Evolutionary conservation across 2,888 invertebrate species (phyloP).

Genomic region (Pyrocoelia pectoralis): DNA sequence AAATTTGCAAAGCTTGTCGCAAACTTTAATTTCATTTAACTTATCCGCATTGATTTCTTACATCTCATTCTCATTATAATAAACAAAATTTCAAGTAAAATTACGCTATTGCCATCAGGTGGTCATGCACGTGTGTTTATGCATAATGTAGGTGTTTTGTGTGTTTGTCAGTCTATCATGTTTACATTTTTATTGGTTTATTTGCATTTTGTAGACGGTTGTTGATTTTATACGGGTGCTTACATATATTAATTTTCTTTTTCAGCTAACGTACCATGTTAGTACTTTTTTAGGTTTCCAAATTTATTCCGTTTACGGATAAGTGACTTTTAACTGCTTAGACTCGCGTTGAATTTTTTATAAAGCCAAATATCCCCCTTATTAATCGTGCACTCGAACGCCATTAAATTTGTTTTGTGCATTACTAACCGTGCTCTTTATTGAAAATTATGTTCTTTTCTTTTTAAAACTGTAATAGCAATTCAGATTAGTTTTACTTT

Average conservation of each 20-base stretch:
- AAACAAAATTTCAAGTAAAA: background rate
- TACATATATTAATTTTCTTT: constrained; percentile 7
- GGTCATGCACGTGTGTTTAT: constrained; percentile 24
- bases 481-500: too few species aligned
- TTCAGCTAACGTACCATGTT: background rate
- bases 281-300: background rate
- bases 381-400: background rate
- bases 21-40: constrained; percentile 4
- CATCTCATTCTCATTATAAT: background rate
- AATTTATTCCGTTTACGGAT: background rate
- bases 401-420: background rate
- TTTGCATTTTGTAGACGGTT: constrained; percentile 15
- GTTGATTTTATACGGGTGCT: constrained; percentile 18
- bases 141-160: constrained; percentile 13
- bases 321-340: background rate
- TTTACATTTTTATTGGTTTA: constrained; percentile 16
- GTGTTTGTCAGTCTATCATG: constrained; percentile 10
- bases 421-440: too few species aligned
- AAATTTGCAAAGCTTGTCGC: constrained; percentile 11
- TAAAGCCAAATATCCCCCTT: background rate
- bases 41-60: background rate
- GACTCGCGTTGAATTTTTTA: background rate
- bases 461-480: too few species aligned
- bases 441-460: too few species aligned
- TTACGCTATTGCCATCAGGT: constrained; percentile 18